These are phyloP conservation scores for Synergus gifuensis DNA, from an alignment of 2,888 invertebrate species.

Conservation along the genomic window DNA sequence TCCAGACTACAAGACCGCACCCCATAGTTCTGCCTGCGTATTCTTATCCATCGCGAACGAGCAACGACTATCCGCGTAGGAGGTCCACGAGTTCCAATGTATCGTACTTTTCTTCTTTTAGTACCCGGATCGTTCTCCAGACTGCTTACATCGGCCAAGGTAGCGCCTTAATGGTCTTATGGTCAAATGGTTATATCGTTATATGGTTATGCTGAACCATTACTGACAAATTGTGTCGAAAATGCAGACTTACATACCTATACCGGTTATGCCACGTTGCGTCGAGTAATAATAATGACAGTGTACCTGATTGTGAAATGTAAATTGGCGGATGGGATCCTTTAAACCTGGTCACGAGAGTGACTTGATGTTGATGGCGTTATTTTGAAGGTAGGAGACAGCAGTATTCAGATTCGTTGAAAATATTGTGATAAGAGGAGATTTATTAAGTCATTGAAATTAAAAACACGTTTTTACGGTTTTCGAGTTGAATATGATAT, in stretches of 20 bases:
- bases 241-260: slow-evolving; percentile 17
- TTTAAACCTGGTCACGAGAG: slow-evolving; percentile 26
- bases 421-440: slow-evolving; percentile 5
- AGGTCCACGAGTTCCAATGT: slow-evolving; percentile 22
- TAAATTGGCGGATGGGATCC: slow-evolving; percentile 23
- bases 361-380: slow-evolving; percentile 12
- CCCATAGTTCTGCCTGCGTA: slow-evolving; percentile 34
- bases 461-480: not conserved
- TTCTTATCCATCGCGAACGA: slow-evolving; percentile 2
- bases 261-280: slow-evolving; percentile 24
- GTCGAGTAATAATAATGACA: slow-evolving; percentile 24
- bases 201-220: not conserved
- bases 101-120: slow-evolving; percentile 2
- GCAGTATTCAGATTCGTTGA: not conserved
- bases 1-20: slow-evolving; percentile 13
- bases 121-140: slow-evolving; percentile 18
- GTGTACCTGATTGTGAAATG: slow-evolving; percentile 36
- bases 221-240: slow-evolving; percentile 35
- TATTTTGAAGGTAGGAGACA: slow-evolving; percentile 33
- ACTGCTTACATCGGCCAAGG: slow-evolving; percentile 18
- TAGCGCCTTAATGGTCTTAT: not conserved
- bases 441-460: not conserved
- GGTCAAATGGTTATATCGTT: not conserved
- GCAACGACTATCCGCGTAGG: slow-evolving; percentile 36
- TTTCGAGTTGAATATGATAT: not conserved